Evolutionary conservation across 2,797 vertebrate genomes (phyloP), one percentile per base, ranked within the genome.

Genomic region (Darevskia nairensis): DNA sequence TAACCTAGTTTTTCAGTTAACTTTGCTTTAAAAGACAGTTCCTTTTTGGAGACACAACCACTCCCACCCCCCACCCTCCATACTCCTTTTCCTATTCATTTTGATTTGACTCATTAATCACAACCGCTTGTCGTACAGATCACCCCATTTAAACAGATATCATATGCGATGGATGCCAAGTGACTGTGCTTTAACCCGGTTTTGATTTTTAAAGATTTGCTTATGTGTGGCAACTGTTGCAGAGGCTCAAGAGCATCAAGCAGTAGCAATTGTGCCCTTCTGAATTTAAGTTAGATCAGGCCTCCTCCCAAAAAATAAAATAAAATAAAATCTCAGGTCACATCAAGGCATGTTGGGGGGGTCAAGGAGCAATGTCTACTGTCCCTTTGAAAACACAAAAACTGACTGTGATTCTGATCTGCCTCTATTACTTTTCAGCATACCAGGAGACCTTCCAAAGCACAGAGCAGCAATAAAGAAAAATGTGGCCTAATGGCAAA

Each of bases 71-170:
- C 39, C 35, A 35, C n/a, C n/a, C n/a, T n/a, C n/a, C n/a, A 2
- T 44, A 13, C 39, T 39, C 77, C 27, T 25, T 85, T 89, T 85
- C 83, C 82, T 89, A 44, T 81, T 74, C 29, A 35, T 84, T 84
- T 79, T 29, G 82, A 89, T 85, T 89, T 74, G 68, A 11, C 76
- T 85, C 82, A 80, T 89, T 84, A 89, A 80, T 80, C 87, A 74
- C 29, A 6, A 68, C 83, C 68, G 64, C 82, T 85, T 85, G 82
- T 72, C 72, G 35, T 35, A 80, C 50, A 85, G 71, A 89, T 89
- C 66, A 85, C 50, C 59, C 76, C 41, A 66, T 85, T 85, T 80
- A 50, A 89, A 80, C 23, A 66, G 32, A 25, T 72, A 55, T 80
- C 74, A 80, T 80, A 84, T 3, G 44, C 41, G 75, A 80, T n/a